Percentiles rank a stretch among this genome's conserved stretches.
Conservation (phyloP, 2,888 invertebrate genomes). For the Glaucopsyche alexis region DNA sequence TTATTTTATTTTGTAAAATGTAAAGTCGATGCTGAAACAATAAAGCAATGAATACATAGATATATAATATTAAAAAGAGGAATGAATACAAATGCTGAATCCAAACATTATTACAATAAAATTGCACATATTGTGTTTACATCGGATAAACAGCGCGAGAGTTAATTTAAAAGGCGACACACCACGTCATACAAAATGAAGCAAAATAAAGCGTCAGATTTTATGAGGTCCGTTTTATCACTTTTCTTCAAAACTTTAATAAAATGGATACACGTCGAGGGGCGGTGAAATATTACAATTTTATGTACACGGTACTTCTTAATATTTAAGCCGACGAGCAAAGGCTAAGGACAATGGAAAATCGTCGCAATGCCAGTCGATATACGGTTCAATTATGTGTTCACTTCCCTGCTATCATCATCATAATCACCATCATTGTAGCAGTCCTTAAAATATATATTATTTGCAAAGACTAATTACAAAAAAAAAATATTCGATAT, state of each 20-base stretch:
- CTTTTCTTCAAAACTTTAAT: slow-evolving; percentile 70
- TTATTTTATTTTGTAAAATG: no score
- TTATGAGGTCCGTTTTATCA: slow-evolving; percentile 66
- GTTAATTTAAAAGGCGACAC: not conserved
- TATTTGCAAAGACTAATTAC: no score
- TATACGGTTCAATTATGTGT: not conserved
- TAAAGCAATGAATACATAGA: no score
- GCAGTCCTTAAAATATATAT: no score
- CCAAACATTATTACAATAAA: no score
- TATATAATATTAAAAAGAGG: no score
- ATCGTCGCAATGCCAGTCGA: slow-evolving; percentile 20
- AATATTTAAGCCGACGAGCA: slow-evolving; percentile 50
- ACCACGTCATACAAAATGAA: slow-evolving; percentile 50
- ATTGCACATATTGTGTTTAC: no score
- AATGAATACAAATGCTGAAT: no score
- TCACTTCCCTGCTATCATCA: not conserved
- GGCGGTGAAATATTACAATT: slow-evolving; percentile 65
- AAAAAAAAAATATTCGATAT: no score
- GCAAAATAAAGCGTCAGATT: slow-evolving; percentile 51
- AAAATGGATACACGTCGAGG: slow-evolving; percentile 58
- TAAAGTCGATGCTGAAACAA: no score
- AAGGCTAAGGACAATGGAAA: slow-evolving; percentile 28
- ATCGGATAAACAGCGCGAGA: no score
- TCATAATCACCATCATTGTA: no score
- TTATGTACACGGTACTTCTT: slow-evolving; percentile 62